Base-by-base conservation (phyloP, 2,888 invertebrate genomes). In the Microctonus aethiopoides region DNA sequence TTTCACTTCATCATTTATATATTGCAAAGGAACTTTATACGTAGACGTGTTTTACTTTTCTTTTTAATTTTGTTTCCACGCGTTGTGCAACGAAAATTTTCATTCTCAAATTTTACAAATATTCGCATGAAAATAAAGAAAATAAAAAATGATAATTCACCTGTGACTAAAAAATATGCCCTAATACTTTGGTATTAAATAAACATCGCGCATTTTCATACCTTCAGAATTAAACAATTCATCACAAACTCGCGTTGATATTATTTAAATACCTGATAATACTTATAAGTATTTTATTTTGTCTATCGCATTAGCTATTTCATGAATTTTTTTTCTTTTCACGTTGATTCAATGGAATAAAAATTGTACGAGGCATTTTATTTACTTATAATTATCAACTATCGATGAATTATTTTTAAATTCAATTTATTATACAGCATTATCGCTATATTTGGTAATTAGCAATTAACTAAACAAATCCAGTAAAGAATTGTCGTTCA, bases 291-390 rank as follows among this genome's bases (percentile, higher is more conserved):
- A 51, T 26, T 20, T 39, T 26, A 13, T 61, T 39, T 26, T 67
- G 39, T 62, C 61, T 68, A 54, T 68, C 68, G 52, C 39, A 68
- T 68, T 13, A 56, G 20, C 22, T 41, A 22, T 46, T 46, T 46
- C 29, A 29, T 5, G 7, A 29, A 66, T 66, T 22, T 54, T 34
- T 34, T 22, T 63, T 65, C 39, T 57, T 16, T 56, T 24, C 16
- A 39, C 20, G 11, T 67, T 6, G 32, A 59, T 54, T 36, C 13
- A 67, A 52, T 34, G 52, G 54, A 67, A 67, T 67, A 54, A 52
- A 67, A 67, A 60, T 32, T n/a, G 7, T 36, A 60, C 67, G 52
- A 67, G 60, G 34, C 60, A 67, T 67, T 60, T 52, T 13, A 61
- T 61, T 36, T n/a, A 24, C n/a, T 46, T 39, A n/a, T 62, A 7